Base-by-base conservation (phyloP, 2,797 vertebrate species). In the Rousettus madagascariensis region DNA sequence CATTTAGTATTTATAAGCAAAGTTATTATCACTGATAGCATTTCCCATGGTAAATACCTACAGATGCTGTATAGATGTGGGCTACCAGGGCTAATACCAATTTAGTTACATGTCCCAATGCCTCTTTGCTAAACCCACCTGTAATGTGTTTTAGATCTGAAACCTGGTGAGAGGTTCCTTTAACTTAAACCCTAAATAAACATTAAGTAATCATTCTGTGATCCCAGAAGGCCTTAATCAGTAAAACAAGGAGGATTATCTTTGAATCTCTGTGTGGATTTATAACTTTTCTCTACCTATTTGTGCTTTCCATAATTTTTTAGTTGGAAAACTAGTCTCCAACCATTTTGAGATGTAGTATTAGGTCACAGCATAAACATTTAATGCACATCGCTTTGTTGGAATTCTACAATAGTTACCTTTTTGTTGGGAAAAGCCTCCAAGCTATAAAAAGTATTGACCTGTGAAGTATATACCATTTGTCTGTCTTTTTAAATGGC, bases 401-500 rank as follows among this genome's bases (percentile, higher is more conserved):
- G 86, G 2, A 11, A 0, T 94, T 75, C 8, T 63, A n/a, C 71
- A 94, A 69, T 12, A 63, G 57, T 92, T 90, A 86, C 77, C 2
- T 30, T 75, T 19, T 93, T 95, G 38, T 86, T 95, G 69, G 71
- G 20, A 77, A 79, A 96, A 72, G 26, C 82, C 36, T 97, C 69
- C 22, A 94, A 92, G 74, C 36, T 33, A 49, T 94, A 87, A 93
- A 86, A 80, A 59, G 16, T 90, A 85, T 80, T 69, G 46, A 86
- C 94, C 38, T 33, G 59, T 72, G 80, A 96, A 96, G 91, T 59
- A 4, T 22, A 5, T 22, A 94, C 86, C 10, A 53, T 86, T 63
- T 69, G 3, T 83, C 80, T 95, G 6, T 57, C 90, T 94, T 83
- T 97, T 90, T 96, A 95, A 79, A 82, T 79, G 75, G 26, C 86